phyloP scores from a whole-genome alignment of 2,888 invertebrate species.

The Tenthredo scrophulariae region DNA sequence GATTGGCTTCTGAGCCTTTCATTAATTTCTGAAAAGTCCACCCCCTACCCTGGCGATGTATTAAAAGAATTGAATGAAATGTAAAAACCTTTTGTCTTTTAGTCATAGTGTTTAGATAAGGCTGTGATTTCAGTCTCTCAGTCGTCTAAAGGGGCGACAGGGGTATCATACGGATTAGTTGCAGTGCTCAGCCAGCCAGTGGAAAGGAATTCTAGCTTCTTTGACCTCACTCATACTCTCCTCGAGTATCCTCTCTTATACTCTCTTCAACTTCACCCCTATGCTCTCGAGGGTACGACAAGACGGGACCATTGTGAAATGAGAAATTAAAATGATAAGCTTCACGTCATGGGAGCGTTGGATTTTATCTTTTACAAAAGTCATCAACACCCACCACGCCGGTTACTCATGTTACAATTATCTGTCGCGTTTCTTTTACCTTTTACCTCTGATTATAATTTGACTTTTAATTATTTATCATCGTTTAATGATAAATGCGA shows the following conservation, averaged over 20 bases:
- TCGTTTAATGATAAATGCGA: neutral
- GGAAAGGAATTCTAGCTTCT: neutral
- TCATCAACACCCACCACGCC: neutral
- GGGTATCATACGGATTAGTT: slow-evolving; percentile 23
- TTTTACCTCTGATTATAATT: neutral
- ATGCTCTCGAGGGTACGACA: neutral
- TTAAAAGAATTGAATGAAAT: neutral
- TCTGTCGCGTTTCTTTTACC: neutral
- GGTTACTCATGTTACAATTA: neutral
- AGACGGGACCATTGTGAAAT: slow-evolving; percentile 15
- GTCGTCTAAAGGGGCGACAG: neutral
- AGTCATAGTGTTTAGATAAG: neutral
- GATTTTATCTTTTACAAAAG: slow-evolving; percentile 41
- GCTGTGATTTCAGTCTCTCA: neutral
- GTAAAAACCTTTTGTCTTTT: neutral
- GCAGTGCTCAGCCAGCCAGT: neutral
- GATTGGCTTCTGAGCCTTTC: slow-evolving; percentile 19
- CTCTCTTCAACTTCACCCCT: neutral
- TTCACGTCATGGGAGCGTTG: neutral
- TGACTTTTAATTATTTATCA: neutral
- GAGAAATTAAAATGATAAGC: slow-evolving; percentile 47
- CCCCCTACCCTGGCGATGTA: too few relatives aligned
- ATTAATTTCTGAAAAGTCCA: neutral
- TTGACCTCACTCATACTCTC: slow-evolving; percentile 1
- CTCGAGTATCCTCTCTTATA: neutral